Percentiles rank a stretch among this genome's conserved stretches.
Evolutionary conservation across 2,113 vertebrate species (phyloP).

Genomic region (Charadrius vociferus): DNA sequence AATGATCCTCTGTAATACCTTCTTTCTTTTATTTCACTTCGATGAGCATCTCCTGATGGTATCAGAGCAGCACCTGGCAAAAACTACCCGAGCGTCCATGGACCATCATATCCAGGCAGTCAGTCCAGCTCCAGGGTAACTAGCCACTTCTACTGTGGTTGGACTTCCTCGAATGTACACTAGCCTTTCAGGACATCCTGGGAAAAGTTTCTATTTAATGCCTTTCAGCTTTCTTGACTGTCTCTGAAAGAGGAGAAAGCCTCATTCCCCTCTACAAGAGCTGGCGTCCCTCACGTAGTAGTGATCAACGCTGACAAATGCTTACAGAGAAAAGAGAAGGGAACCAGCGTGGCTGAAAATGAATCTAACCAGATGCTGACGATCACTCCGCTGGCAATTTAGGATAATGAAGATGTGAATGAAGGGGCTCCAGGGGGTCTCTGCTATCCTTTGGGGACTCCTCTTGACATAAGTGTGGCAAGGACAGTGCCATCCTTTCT

Average conservation of each 20-base stretch:
- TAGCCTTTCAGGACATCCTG: neutral
- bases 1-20: slow-evolving; percentile 37
- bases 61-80: slow-evolving; percentile 34
- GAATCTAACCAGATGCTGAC: neutral
- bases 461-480: neutral
- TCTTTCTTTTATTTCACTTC: slow-evolving; percentile 53
- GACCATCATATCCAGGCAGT: neutral
- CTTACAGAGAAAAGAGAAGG: neutral
- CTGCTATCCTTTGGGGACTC: neutral
- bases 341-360: neutral
- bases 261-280: neutral
- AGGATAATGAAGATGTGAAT: neutral
- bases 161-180: neutral
- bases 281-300: neutral
- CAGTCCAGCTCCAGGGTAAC: neutral
- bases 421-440: neutral
- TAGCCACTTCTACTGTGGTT: neutral
- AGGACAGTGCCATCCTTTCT: neutral
- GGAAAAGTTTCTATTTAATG: neutral
- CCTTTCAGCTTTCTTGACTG: neutral
- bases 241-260: neutral
- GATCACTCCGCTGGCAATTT: neutral
- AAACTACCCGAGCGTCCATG: neutral
- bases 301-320: neutral
- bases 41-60: slow-evolving; percentile 32